Percentiles rank a stretch among this genome's conserved stretches.
phyloP scores from a whole-genome alignment of 1,140 invertebrate genomes.

The Dendrolimus punctatus region DNA sequence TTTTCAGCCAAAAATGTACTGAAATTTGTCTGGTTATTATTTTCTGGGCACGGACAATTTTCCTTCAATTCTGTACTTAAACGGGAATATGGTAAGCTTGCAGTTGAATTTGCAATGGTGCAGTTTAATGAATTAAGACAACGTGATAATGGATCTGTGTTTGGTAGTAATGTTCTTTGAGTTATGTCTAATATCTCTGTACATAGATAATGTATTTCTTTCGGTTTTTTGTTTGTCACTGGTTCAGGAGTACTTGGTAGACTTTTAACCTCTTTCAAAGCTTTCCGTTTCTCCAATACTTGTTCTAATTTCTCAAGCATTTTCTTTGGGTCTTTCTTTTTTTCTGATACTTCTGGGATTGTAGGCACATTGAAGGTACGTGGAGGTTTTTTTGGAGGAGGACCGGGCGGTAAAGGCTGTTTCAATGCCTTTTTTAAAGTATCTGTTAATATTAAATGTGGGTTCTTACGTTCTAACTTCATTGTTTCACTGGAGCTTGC shows the following conservation, averaged over 20 bases:
- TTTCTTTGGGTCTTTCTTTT: constrained; percentile 69
- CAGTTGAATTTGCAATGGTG: constrained; percentile 52
- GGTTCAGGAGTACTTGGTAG: not conserved
- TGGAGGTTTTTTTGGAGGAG: constrained; percentile 82
- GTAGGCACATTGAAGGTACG: constrained; percentile 69
- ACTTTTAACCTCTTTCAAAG: not conserved
- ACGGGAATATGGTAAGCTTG: constrained; percentile 55
- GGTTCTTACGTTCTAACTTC: constrained; percentile 51
- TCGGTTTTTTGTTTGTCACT: constrained; percentile 29
- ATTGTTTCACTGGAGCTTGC: constrained; percentile 59
- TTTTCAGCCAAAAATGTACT: constrained; percentile 26
- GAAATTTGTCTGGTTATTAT: constrained; percentile 20
- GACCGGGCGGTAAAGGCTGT: constrained; percentile 76
- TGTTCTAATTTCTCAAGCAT: constrained; percentile 76
- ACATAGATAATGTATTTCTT: constrained; percentile 68
- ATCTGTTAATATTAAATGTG: constrained; percentile 66
- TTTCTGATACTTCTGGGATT: constrained; percentile 32
- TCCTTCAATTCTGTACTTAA: constrained; percentile 30
- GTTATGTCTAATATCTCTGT: constrained; percentile 62
- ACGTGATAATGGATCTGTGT: constrained; percentile 53
- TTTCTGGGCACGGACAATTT: constrained; percentile 35
- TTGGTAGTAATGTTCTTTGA: constrained; percentile 38
- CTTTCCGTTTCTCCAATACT: constrained; percentile 64
- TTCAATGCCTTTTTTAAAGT: constrained; percentile 75
- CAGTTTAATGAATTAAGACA: constrained; percentile 73